Conservation (phyloP, 2,888 invertebrate genomes). For the Epirrhoe tristata region DNA sequence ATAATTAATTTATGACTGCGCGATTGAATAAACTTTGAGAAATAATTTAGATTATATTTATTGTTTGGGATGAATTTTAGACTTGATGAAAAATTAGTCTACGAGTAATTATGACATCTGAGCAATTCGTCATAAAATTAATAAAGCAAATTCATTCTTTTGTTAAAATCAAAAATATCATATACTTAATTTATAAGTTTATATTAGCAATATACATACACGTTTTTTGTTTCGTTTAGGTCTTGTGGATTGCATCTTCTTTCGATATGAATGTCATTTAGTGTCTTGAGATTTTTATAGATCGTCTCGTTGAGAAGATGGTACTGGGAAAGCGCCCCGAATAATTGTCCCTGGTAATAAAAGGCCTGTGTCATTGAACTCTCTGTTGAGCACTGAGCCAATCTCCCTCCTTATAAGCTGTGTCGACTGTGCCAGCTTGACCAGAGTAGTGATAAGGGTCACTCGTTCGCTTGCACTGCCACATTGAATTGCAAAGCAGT, state of each 20-base stretch:
- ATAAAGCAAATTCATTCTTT: too few species aligned
- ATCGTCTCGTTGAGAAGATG: background rate
- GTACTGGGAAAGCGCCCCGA: background rate
- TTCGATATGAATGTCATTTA: background rate
- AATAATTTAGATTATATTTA: background rate
- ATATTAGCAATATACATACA: too few species aligned
- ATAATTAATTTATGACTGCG: background rate
- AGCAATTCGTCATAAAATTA: background rate
- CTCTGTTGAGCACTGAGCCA: conserved; percentile 4
- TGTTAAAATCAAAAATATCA: too few species aligned
- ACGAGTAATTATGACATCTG: background rate
- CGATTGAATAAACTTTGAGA: background rate
- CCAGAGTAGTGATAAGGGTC: conserved; percentile 64
- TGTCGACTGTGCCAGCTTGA: conserved; percentile 40
- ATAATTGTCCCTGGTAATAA: background rate
- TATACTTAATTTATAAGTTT: too few species aligned
- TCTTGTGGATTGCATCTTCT: background rate
- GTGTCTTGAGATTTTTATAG: too few species aligned
- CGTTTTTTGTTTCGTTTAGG: background rate
- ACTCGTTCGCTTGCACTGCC: conserved; percentile 64
- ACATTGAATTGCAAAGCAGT: conserved; percentile 78
- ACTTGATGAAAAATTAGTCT: background rate
- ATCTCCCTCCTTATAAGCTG: conserved; percentile 13
- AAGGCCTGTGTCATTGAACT: background rate
- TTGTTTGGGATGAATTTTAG: background rate